Base-by-base conservation (phyloP, 2,888 invertebrate genomes). In the Pheosia gnoma region DNA sequence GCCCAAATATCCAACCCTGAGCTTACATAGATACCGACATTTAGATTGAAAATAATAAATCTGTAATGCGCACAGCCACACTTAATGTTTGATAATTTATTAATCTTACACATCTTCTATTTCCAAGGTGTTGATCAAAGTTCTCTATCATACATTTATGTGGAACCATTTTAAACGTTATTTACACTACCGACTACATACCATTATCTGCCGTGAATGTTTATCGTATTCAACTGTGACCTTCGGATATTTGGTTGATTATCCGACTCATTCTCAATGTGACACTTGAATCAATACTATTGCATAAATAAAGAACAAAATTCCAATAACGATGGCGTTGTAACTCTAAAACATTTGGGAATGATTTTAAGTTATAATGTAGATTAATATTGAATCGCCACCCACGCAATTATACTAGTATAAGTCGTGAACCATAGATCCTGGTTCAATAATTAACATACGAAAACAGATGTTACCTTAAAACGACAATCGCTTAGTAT, bases 201-300 rank as follows among this genome's bases (percentile, higher is more conserved):
- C 45, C 53, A 57, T 25, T 59, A 61, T 51, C 56, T 58, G 41
- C 13, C 56, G 45, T 58, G 39, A 58, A 49, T 41, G 59, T 68
- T 71, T 65, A 69, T 70, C 65, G 62, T 25, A 25, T 67, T 63
- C 64, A 65, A 58, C 51, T 57, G 55, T 11, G 65, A 72, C 77
- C 76, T 80, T 77, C 65, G 59, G 55, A 67, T 60, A 58, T 58
- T 61, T 63, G n/a, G 10, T 45, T 47, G 62, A 68, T 63, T 63
- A 64, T 60, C 38, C 58, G 68, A 65, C 54, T 69, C 65, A 65
- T 61, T 68, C 66, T 58, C 38, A 59, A 58, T 59, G n/a, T 36
- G 62, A 66, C 79, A 80, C 64, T 75, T 80, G 78, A 58, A 61
- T 69, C 69, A 76, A 78, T 75, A 72, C 53, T 10, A 37, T 37